Percentiles rank a stretch among this genome's conserved stretches.
Evolutionary conservation across 2,797 vertebrate genomes (phyloP).

Genomic region (Lophura swinhoii): DNA sequence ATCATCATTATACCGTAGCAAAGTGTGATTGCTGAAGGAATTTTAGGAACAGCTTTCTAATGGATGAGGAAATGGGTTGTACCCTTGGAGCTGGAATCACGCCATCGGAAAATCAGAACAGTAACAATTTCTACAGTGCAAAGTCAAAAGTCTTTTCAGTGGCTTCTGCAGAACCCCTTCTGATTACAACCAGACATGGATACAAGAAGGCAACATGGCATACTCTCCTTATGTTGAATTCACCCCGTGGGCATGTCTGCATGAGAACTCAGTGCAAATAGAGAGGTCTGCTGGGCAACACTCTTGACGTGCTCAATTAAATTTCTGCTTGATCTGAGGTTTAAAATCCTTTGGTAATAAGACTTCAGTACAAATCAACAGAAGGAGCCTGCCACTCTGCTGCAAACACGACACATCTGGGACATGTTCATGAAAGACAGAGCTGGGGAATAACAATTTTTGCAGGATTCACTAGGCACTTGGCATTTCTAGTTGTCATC

Average conservation of each 20-base stretch:
- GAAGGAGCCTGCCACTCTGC: slow-evolving; percentile 10
- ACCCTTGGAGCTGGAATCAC: not conserved
- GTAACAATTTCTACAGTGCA: not conserved
- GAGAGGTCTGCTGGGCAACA: slow-evolving; percentile 25
- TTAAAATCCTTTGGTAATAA: slow-evolving; percentile 15
- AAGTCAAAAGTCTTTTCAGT: slow-evolving; percentile 7
- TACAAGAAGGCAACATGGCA: not conserved
- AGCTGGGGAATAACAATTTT: slow-evolving; percentile 30
- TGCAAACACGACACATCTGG: slow-evolving; percentile 10
- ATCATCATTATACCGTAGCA: slow-evolving; percentile 49
- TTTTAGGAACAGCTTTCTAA: slow-evolving; percentile 38
- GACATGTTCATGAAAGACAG: not conserved
- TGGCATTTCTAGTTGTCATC: slow-evolving; percentile 24
- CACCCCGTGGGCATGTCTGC: not conserved
- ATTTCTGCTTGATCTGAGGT: slow-evolving; percentile 36
- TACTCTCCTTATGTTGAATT: not conserved
- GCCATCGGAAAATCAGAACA: not conserved
- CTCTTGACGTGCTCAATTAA: slow-evolving; percentile 1
- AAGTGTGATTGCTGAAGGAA: slow-evolving; percentile 20
- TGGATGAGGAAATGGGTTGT: not conserved
- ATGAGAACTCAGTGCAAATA: not conserved
- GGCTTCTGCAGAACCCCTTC: not conserved
- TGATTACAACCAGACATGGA: accelerated
- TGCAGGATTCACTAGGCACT: not conserved
- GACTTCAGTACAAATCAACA: not conserved